Percentiles rank a stretch among this genome's conserved stretches.
Evolutionary conservation across 2,888 invertebrate species (phyloP).

Genomic region (Rhingia campestris): DNA sequence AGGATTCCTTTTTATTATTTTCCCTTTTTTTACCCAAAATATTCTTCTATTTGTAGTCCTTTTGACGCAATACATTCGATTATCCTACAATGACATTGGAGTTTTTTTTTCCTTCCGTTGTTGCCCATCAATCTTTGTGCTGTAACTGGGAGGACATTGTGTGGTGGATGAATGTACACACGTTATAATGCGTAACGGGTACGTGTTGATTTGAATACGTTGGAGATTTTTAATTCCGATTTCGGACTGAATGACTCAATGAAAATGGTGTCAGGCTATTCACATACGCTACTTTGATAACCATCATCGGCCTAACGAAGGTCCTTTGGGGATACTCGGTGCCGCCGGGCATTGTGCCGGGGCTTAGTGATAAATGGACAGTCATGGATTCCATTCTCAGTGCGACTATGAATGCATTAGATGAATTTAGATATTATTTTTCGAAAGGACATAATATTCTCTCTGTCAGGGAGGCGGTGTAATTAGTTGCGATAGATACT

Average conservation of each 20-base stretch:
- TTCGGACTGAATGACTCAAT: constrained; percentile 42
- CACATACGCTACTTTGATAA: constrained; percentile 12
- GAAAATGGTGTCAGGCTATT: constrained; percentile 11
- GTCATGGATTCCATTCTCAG: constrained; percentile 39
- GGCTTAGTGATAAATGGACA: constrained; percentile 55
- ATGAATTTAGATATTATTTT: constrained; percentile 28
- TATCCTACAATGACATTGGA: constrained; percentile 60
- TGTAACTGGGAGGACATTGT: constrained; percentile 20
- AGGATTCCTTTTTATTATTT: constrained; percentile 20
- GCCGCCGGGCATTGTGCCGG: constrained; percentile 5
- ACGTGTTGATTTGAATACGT: constrained; percentile 66
- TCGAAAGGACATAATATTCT: background rate
- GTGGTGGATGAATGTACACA: constrained; percentile 5
- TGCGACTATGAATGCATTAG: constrained; percentile 12
- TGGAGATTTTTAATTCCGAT: constrained; percentile 60
- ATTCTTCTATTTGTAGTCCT: background rate
- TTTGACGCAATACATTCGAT: constrained; percentile 51
- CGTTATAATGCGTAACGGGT: constrained; percentile 31
- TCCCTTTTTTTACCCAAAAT: constrained; percentile 28
- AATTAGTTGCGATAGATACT: constrained; percentile 11
- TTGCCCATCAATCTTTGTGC: constrained; percentile 23
- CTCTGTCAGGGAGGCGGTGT: background rate
- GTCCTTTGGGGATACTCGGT: constrained; percentile 49
- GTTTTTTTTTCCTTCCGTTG: background rate
- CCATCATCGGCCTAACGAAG: constrained; percentile 18